These are phyloP conservation scores for Cavia porcellus DNA, from an alignment of 2,113 vertebrate genomes.

Conservation along the genomic window DNA sequence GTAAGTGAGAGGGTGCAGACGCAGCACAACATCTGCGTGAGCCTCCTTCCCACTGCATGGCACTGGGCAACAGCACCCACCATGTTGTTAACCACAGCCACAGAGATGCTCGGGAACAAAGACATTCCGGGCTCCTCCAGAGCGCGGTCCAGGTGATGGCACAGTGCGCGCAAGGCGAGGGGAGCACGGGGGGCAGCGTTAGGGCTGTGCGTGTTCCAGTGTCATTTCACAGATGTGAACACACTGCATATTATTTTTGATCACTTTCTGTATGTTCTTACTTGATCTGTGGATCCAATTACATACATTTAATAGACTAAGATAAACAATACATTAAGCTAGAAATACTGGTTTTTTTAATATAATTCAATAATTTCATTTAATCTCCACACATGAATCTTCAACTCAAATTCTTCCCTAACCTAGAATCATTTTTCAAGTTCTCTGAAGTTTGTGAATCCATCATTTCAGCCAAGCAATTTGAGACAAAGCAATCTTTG, in stretches of 20 bases:
- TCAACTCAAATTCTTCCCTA: neutral
- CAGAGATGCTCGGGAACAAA: neutral
- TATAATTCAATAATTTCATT: slow-evolving; percentile 5
- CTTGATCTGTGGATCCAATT: neutral
- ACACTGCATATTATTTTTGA: neutral
- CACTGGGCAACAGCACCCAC: neutral
- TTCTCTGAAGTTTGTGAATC: neutral
- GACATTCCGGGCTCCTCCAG: neutral
- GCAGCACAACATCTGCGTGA: too few species aligned
- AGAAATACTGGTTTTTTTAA: neutral
- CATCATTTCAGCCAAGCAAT: neutral
- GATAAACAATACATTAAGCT: slow-evolving; percentile 6
- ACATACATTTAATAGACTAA: neutral
- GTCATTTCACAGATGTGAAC: neutral
- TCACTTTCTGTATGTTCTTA: neutral
- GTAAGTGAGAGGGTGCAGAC: neutral
- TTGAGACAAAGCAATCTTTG: neutral
- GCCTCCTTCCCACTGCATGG: neutral
- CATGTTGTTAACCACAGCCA: neutral
- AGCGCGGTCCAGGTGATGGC: neutral
- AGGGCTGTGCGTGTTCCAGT: too few species aligned
- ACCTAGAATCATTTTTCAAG: neutral
- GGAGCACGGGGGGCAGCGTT: fast-evolving
- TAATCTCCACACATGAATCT: neutral
- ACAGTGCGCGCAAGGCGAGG: too few species aligned